Conservation (phyloP, 2,113 vertebrate species). For the Scophthalmus maximus region DNA sequence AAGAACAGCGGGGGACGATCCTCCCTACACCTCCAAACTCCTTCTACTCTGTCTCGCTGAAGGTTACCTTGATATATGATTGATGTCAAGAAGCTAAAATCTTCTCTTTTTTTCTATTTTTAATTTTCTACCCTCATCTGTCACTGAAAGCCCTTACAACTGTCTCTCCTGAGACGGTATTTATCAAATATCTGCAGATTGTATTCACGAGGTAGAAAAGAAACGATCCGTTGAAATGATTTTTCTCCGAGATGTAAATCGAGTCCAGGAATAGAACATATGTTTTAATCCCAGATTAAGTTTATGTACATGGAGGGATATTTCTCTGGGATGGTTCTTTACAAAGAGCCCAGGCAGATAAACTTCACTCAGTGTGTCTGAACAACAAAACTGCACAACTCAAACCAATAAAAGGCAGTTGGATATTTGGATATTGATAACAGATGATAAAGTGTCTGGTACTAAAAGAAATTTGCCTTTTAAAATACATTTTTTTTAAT, state of each 20-base stretch:
- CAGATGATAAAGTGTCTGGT: too few relatives aligned
- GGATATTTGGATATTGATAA: too few relatives aligned
- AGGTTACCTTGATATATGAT: conserved; percentile 56
- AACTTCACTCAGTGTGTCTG: not conserved
- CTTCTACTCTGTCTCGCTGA: conserved; percentile 33
- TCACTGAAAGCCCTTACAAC: conserved; percentile 45
- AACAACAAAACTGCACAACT: too few relatives aligned
- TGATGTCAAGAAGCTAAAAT: conserved; percentile 51
- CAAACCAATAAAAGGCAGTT: too few relatives aligned
- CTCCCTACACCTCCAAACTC: conserved; percentile 8
- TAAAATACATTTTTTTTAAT: too few relatives aligned
- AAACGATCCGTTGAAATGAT: conserved; percentile 7
- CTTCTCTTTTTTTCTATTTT: conserved; percentile 27
- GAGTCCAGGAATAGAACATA: conserved; percentile 34
- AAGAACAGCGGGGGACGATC: conserved; percentile 10
- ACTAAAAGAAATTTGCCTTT: too few relatives aligned
- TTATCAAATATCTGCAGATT: conserved; percentile 33
- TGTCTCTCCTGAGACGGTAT: conserved; percentile 25
- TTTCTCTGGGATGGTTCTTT: not conserved
- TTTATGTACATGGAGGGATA: conserved; percentile 17
- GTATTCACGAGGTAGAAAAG: conserved; percentile 18
- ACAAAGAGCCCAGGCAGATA: not conserved
- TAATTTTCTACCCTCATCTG: conserved; percentile 29
- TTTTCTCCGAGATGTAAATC: conserved; percentile 31
- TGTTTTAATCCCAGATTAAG: conserved; percentile 52